Evolutionary conservation across 2,113 vertebrate genomes (phyloP).

Genomic region (Pelusios castaneus): DNA sequence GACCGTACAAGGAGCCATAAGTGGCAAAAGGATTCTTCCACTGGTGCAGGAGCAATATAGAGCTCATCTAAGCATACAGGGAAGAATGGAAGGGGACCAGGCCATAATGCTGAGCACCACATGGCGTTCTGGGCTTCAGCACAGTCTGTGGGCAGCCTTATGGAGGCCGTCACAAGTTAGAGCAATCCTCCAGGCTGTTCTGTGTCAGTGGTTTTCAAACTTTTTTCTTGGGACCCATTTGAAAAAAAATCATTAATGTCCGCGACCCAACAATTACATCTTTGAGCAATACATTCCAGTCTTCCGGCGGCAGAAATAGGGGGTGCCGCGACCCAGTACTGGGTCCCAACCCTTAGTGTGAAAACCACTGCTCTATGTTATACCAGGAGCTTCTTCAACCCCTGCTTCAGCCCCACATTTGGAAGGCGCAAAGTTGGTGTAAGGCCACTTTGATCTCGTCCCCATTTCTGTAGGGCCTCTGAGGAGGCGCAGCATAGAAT

Average conservation of each 20-base stretch:
- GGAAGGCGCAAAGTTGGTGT: background rate
- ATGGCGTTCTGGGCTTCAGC: background rate
- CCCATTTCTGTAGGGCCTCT: background rate
- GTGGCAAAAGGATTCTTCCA: background rate
- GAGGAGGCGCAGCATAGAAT: background rate
- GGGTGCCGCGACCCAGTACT: too few relatives aligned
- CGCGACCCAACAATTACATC: too few relatives aligned
- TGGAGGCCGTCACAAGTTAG: background rate
- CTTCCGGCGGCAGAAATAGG: too few relatives aligned
- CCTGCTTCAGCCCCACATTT: accelerated
- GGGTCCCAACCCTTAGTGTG: too few relatives aligned
- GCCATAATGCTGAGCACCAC: background rate
- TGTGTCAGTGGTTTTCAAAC: too few relatives aligned
- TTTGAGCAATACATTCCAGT: too few relatives aligned
- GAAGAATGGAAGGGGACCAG: background rate
- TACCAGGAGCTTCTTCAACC: background rate
- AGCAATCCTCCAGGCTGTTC: background rate
- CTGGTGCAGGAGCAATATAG: background rate
- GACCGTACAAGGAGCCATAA: background rate
- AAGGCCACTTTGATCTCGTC: background rate
- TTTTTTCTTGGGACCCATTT: too few relatives aligned
- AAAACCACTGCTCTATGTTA: background rate
- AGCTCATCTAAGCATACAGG: background rate
- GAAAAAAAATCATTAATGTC: too few relatives aligned
- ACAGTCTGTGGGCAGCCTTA: too few relatives aligned